Base-by-base conservation (phyloP, 2,113 vertebrate species). In the Ornithorhynchus anatinus region DNA sequence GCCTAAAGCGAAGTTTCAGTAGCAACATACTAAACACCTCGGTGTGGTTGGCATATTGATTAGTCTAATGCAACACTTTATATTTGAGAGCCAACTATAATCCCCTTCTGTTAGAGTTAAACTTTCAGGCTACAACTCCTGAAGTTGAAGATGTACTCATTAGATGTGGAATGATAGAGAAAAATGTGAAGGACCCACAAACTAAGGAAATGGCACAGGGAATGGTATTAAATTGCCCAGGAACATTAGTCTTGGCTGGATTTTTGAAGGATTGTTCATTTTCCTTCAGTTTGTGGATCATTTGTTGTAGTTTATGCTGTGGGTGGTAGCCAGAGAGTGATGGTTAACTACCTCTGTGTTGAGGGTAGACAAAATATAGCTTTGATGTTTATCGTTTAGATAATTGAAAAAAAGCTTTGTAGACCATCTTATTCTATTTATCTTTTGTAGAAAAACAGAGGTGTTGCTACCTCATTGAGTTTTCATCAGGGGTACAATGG, bases 171-270 rank as follows among this genome's bases (percentile, higher is more conserved):
- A 25, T 53, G 38, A 80, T 45, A 76, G 31, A 53, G 40, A n/a
- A 5, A 5, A 80, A 57, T 25, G 31, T 67, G 79, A 45, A 66
- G 65, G 80, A 37, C 25, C 50, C 29, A 47, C 67, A 77, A 77
- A 75, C 53, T 79, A 81, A 77, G 87, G 59, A 81, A 82, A 75
- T 44, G 50, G 20, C 3, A 32, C 35, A 52, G 54, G 59, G 68
- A 59, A 36, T 35, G 20, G 7, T 75, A n/a, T 48, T 79, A 63
- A 85, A 79, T 72, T 82, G 27, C 42, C 37, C 32, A 68, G 40
- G 81, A 72, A 65, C 65, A 37, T 32, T 50, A 74, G 58, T 74
- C 63, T 67, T 37, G 14, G 14, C 40, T 74, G 17, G 19, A 56
- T 81, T 77, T 75, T 72, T 69, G 72, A 38, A 13, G 3, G 29